Percentiles rank a stretch among this genome's conserved stretches.
These are phyloP conservation scores for Lissocephala sabroskyi DNA, from an alignment of 2,888 invertebrate genomes.

Conservation along the genomic window DNA sequence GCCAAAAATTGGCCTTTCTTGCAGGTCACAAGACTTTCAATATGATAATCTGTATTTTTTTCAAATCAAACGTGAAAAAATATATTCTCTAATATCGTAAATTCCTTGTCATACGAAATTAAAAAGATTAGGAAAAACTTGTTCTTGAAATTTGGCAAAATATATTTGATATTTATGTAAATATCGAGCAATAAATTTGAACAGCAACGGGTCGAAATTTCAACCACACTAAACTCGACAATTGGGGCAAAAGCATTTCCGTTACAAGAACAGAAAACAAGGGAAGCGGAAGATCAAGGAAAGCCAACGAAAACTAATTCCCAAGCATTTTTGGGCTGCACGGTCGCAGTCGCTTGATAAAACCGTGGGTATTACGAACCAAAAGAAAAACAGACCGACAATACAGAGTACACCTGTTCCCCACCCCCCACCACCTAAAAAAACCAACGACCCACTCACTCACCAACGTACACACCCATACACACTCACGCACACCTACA, in stretches of 20 bases:
- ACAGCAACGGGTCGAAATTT: not conserved
- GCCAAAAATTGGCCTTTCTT: no score
- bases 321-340: no score
- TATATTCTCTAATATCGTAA: no score
- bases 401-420: not conserved
- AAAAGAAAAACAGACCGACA: not conserved
- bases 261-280: conserved; percentile 34
- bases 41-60: no score
- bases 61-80: no score
- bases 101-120: no score
- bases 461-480: not conserved
- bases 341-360: not conserved
- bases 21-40: no score
- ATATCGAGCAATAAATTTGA: not conserved
- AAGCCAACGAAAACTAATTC: no score
- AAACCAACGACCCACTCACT: not conserved
- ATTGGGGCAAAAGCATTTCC: conserved; percentile 42
- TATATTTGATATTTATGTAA: no score
- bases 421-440: not conserved
- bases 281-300: conserved; percentile 15
- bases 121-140: no score
- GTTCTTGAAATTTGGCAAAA: no score
- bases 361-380: not conserved
- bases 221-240: not conserved
- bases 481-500: not conserved